Base-by-base conservation (phyloP, 2,888 invertebrate genomes). In the Lucinisca nassula region DNA sequence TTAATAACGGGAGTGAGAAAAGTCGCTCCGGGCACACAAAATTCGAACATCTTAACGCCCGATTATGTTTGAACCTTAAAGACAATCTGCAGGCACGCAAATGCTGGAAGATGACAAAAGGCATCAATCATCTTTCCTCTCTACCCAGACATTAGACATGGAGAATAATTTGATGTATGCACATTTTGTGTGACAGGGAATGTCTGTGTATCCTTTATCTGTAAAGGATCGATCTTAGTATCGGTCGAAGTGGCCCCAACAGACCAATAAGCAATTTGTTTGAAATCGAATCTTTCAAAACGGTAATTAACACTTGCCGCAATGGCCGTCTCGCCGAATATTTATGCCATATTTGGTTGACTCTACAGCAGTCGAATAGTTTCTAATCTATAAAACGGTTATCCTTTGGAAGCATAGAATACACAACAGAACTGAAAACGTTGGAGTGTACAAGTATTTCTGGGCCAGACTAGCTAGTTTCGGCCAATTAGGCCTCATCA, bases 231-330 rank as follows among this genome's bases (percentile, higher is more conserved):
- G 67, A 35, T 35, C 30, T 24, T n/a, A 21, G 10, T 30, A 67
- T 35, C 67, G 4, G 67, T 21, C 67, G 4, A 17, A 35, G 17
- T 67, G 35, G 67, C 24, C 67, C 67, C 67, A 21, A 67, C 35
- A 35, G 67, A 67, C 67, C 67, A 67, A 67, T 67, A 30, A 67
- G 14, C 67, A 67, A 35, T 67, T 67, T 67, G 67, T 67, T 35
- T 30, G 67, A 67, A 67, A 67, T 67, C 35, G 67, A 35, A 67
- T 67, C 67, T 67, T 67, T 30, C 67, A 67, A 55, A 67, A 67
- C 35, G 10, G 67, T 67, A 24, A 67, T 67, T 67, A 67, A 67
- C 67, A 12, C 67, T 21, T 35, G n/a, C 35, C 32, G 17, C 21
- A 6, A 58, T 27, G 58, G 27, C 24, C n/a, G 27, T 58, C 58